A percentile compares a stretch with the other conserved stretches of the same genome.
phyloP scores from a whole-genome alignment of 2,113 vertebrate species.

The Corydoras maculifer region DNA sequence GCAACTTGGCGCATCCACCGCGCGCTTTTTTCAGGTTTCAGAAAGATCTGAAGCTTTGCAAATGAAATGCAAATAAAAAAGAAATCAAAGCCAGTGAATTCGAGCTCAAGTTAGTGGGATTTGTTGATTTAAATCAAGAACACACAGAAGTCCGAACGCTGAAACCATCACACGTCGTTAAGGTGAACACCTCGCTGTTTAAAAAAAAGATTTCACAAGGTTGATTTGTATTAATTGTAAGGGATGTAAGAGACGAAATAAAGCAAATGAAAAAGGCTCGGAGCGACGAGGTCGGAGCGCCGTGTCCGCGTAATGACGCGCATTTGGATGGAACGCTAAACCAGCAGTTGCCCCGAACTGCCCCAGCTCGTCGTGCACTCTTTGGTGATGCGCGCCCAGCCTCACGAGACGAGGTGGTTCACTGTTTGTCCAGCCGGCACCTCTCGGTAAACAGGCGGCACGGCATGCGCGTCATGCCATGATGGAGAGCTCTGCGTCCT shows the following conservation, averaged over 20 bases:
- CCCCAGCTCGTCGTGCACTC: no score
- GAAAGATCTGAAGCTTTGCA: no score
- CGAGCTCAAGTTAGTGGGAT: constrained; percentile 13
- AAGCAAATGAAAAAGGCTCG: no score
- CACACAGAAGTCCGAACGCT: background rate
- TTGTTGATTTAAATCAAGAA: background rate
- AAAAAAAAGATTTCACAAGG: constrained; percentile 2
- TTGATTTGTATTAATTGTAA: background rate
- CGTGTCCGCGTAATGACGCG: no score
- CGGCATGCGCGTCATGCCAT: constrained; percentile 49
- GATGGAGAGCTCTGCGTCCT: background rate
- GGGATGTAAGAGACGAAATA: no score
- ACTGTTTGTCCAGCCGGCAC: constrained; percentile 4
- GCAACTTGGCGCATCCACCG: background rate
- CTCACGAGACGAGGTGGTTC: no score
- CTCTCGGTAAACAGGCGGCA: no score
- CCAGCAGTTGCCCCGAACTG: no score
- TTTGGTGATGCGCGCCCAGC: no score
- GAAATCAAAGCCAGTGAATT: background rate
- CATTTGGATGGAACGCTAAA: no score
- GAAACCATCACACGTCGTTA: background rate
- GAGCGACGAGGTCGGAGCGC: no score
- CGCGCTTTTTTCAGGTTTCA: no score
- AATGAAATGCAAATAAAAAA: background rate
- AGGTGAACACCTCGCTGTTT: background rate